Evolutionary conservation across 1,140 invertebrate species (phyloP).

Genomic region (Armadillidium nasatum): DNA sequence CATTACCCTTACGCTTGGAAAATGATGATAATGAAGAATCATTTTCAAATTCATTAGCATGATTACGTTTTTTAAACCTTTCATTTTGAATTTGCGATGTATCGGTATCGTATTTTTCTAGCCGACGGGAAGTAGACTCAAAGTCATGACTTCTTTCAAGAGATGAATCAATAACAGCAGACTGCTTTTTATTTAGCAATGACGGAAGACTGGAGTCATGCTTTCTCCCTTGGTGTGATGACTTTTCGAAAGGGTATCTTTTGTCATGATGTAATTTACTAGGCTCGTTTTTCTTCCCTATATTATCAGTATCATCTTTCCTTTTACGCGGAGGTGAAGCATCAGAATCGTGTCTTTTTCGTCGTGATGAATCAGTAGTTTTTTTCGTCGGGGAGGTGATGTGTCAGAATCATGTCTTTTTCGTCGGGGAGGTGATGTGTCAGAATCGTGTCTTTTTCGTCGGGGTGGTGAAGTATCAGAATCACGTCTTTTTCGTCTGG

Average conservation of each 20-base stretch:
- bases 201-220: too few species aligned
- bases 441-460: slow-evolving; percentile 45
- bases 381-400: slow-evolving; percentile 46
- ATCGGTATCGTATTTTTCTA: too few species aligned
- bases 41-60: too few species aligned
- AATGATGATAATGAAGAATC: too few species aligned
- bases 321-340: slow-evolving; percentile 35
- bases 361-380: slow-evolving; percentile 27
- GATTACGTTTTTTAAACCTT: too few species aligned
- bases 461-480: slow-evolving; percentile 46
- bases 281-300: too few species aligned
- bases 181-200: too few species aligned
- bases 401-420: slow-evolving; percentile 45
- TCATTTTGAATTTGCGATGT: too few species aligned
- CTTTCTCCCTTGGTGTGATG: slow-evolving; percentile 35
- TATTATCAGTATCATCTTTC: slow-evolving; percentile 45
- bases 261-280: not conserved
- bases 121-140: slow-evolving; percentile 27
- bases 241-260: slow-evolving; percentile 34
- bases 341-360: too few species aligned
- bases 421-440: slow-evolving; percentile 46
- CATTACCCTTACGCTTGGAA: not conserved
- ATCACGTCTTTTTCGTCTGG: slow-evolving; percentile 39
- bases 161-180: slow-evolving; percentile 38
- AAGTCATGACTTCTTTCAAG: slow-evolving; percentile 38